Conservation (phyloP, 2,888 invertebrate genomes). For the Pachliopta kotzebuea region DNA sequence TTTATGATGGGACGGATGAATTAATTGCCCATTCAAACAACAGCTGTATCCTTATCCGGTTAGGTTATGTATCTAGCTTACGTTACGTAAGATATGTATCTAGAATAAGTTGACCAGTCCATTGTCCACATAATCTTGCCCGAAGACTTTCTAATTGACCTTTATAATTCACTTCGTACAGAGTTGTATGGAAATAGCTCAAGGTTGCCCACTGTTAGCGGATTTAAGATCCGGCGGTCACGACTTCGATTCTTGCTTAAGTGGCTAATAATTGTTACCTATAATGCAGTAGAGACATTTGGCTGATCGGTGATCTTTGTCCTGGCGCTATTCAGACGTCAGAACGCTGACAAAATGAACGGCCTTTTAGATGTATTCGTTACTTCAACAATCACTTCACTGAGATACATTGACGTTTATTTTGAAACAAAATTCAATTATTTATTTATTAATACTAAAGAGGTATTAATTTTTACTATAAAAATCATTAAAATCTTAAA, state of each 20-base stretch:
- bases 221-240: conserved; percentile 73
- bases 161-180: conserved; percentile 51
- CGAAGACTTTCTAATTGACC: conserved; percentile 69
- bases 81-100: conserved; percentile 23
- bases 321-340: conserved; percentile 20
- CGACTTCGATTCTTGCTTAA: conserved; percentile 52
- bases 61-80: background rate
- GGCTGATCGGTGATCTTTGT: conserved; percentile 31
- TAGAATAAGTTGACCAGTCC: background rate
- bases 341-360: conserved; percentile 15
- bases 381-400: background rate
- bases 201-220: conserved; percentile 67
- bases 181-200: conserved; percentile 70
- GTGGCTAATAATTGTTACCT: conserved; percentile 51
- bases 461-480: too few relatives aligned
- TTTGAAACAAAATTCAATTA: too few relatives aligned
- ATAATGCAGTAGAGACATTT: conserved; percentile 38
- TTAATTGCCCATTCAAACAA: too few relatives aligned
- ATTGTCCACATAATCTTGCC: conserved; percentile 23
- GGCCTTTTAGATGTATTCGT: background rate
- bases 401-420: too few relatives aligned
- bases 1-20: too few relatives aligned
- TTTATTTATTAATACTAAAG: too few relatives aligned
- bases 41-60: conserved; percentile 1
- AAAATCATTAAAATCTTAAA: background rate